These are phyloP conservation scores for Bombus haemorrhoidalis DNA, from an alignment of 1,140 invertebrate species.

Conservation along the genomic window DNA sequence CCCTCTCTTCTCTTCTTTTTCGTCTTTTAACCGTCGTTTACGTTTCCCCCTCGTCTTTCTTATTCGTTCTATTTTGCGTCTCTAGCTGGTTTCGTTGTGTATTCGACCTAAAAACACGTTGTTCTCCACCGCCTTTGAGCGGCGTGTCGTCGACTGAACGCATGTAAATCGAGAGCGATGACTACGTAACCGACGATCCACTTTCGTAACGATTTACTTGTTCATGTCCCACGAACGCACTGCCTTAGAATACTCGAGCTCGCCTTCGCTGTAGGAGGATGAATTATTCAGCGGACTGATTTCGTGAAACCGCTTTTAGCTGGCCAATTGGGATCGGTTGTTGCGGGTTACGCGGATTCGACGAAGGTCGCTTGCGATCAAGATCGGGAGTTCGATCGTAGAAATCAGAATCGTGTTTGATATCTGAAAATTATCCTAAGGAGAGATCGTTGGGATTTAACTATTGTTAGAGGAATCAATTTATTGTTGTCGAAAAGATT, in stretches of 20 bases:
- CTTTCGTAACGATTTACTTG: constrained; percentile 38
- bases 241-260: background rate
- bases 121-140: background rate
- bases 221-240: constrained; percentile 7
- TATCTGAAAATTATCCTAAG: background rate
- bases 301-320: constrained; percentile 9
- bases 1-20: background rate
- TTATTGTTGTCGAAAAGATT: no score
- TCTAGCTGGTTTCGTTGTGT: background rate
- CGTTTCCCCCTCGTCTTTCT: background rate
- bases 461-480: background rate
- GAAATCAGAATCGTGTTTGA: background rate
- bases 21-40: background rate
- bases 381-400: background rate
- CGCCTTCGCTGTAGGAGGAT: background rate
- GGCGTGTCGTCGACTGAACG: background rate
- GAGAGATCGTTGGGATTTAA: background rate
- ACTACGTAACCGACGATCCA: constrained; percentile 22
- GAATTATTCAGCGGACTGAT: constrained; percentile 43
- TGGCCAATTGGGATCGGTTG: background rate
- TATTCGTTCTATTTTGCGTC: background rate
- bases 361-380: background rate
- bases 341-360: background rate
- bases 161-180: constrained; percentile 27
- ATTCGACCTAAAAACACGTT: background rate